Percentiles rank a stretch among this genome's conserved stretches.
phyloP scores from a whole-genome alignment of 2,113 vertebrate genomes.

The Brachyhypopomus gauderio region DNA sequence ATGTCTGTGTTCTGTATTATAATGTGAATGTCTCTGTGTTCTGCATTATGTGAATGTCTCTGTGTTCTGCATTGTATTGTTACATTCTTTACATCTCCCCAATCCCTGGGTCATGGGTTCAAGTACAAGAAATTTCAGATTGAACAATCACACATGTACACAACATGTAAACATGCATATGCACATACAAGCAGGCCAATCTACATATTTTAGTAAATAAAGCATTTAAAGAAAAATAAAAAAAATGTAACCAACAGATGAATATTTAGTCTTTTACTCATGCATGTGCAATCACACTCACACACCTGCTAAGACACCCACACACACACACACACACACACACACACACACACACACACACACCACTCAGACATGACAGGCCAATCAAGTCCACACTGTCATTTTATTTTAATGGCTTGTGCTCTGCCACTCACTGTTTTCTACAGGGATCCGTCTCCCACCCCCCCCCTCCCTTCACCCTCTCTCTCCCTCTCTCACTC shows the following conservation, averaged over 20 bases:
- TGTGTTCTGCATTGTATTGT: slow-evolving; percentile 9
- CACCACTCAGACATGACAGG: slow-evolving; percentile 56
- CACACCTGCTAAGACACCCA: slow-evolving; percentile 61
- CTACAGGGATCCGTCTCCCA: slow-evolving; percentile 7
- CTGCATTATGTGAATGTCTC: slow-evolving; percentile 48
- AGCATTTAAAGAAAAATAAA: neutral
- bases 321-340: slow-evolving; percentile 43
- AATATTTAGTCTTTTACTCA: no score
- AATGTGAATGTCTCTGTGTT: slow-evolving; percentile 48
- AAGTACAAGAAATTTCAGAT: slow-evolving; percentile 50
- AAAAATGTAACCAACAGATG: neutral
- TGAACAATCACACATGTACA: slow-evolving; percentile 38
- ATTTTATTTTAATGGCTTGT: slow-evolving; percentile 66
- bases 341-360: slow-evolving; percentile 64
- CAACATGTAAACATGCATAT: neutral
- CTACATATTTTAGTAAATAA: neutral
- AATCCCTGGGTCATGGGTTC: slow-evolving; percentile 55
- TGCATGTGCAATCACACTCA: neutral
- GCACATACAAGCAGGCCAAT: no score
- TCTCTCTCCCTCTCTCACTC: slow-evolving; percentile 21
- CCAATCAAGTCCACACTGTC: slow-evolving; percentile 72
- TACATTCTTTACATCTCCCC: neutral
- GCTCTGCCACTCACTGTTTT: slow-evolving; percentile 64
- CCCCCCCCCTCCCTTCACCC: slow-evolving; percentile 27
- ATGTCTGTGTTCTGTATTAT: no score